Base-by-base conservation (phyloP, 2,888 invertebrate species). In the Oscheius myriophilus region DNA sequence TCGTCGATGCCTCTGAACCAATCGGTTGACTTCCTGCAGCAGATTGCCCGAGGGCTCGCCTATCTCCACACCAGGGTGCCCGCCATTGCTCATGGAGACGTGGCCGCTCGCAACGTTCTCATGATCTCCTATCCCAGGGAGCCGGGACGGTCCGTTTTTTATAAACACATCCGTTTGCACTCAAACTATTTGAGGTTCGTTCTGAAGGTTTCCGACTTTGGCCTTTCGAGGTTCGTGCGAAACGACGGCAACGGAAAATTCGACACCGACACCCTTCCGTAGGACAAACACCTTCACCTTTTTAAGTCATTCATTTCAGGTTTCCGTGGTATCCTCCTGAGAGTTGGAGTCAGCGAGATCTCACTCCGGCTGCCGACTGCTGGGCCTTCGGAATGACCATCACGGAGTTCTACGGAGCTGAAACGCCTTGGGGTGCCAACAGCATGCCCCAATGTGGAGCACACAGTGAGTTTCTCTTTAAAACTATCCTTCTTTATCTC, bases 21-120 rank as follows among this genome's bases (percentile, higher is more conserved):
- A 52, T 25, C 45, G 26, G 54, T 76, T 41, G 76, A 76, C 61
- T 72, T 79, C 61, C 46, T 76, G 21, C 54, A 67, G n/a, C 79
- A 79, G 49, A 71, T 79, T 18, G 71, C 76, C 54, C 69, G 78
- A 12, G 81, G 79, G n/a, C 73, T 98, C 89, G 94, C 95, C 90
- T 97, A 97, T 91, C 92, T 98, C 90, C 97, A 97, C 92, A 95
- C 95, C 90, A 96, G 96, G 91, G 92, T 92, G 87, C 96, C 96
- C 84, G 94, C 96, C 87, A 96, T 98, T 89, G 93, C 97, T 89
- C 98, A 98, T 82, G 90, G 89, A 90, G 97, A 97, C 91, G 91
- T 98, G 88, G 96, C 96, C 89, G 96, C 96, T 91, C 96, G 97
- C 91, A 98, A 97, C 91, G 97, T 97, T 87, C 93, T 97, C 89